Conservation (phyloP, 2,113 vertebrate genomes). For the Camarhynchus parvulus region DNA sequence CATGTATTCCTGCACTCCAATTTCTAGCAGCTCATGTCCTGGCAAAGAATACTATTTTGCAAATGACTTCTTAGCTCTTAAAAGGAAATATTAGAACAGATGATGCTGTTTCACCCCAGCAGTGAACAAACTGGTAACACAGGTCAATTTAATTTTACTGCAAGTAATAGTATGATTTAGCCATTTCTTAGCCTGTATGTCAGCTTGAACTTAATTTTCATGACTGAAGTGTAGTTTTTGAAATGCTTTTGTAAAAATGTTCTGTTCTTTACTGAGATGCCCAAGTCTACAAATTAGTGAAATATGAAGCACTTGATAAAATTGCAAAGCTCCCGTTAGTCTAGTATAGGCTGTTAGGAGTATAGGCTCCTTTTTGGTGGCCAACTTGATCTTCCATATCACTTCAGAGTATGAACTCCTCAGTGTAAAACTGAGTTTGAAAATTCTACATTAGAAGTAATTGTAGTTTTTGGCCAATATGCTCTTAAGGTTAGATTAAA, state of each 20-base stretch:
- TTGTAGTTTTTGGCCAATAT: neutral
- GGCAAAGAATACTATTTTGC: neutral
- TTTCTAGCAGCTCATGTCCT: neutral
- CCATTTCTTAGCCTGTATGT: neutral
- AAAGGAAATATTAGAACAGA: slow-evolving; percentile 20
- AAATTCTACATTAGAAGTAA: neutral
- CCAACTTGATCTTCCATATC: neutral
- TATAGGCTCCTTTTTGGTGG: neutral
- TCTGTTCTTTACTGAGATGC: neutral
- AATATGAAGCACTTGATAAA: neutral
- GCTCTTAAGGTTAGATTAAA: neutral
- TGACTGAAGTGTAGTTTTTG: neutral
- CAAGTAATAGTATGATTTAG: neutral
- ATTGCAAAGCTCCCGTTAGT: neutral
- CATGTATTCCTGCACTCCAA: neutral
- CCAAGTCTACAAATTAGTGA: neutral
- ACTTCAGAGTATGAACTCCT: neutral
- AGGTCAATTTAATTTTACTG: slow-evolving; percentile 36
- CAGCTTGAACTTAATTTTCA: neutral
- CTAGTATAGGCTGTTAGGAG: neutral
- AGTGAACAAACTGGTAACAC: neutral
- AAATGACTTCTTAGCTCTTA: neutral
- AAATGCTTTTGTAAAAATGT: neutral
- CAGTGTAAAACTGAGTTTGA: neutral
- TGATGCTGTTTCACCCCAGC: neutral